These are phyloP conservation scores for Drosophila infuscata DNA, from an alignment of 2,888 invertebrate genomes.

Conservation along the genomic window DNA sequence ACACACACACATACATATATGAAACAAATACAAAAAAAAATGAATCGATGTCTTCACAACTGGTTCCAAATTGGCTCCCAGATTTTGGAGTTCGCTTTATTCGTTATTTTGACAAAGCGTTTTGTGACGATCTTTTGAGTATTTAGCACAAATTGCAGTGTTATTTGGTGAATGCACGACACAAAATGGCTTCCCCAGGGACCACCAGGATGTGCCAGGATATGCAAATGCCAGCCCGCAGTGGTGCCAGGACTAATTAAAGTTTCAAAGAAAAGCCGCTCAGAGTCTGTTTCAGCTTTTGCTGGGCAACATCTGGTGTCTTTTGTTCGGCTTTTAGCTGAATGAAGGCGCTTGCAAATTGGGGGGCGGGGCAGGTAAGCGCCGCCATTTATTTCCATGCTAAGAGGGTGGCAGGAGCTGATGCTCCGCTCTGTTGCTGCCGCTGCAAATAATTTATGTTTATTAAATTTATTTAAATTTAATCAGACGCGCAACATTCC, in stretches of 20 bases:
- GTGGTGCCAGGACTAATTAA: constrained; percentile 72
- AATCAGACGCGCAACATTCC: constrained; percentile 76
- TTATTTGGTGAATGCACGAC: constrained; percentile 45
- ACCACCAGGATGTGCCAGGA: constrained; percentile 25
- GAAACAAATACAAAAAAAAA: constrained; percentile 26
- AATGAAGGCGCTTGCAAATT: not conserved
- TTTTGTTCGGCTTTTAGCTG: constrained; percentile 74
- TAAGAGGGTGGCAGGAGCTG: constrained; percentile 50
- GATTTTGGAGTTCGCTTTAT: not conserved
- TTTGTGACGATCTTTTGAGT: constrained; percentile 55
- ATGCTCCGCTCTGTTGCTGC: constrained; percentile 30
- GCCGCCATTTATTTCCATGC: constrained; percentile 62
- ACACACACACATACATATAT: constrained; percentile 12
- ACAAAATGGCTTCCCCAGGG: constrained; percentile 64
- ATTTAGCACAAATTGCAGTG: constrained; percentile 75
- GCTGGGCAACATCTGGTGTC: constrained; percentile 72
- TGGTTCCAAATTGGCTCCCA: constrained; percentile 48
- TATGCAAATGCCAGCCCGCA: constrained; percentile 71
- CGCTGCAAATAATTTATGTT: constrained; percentile 84
- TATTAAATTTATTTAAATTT: constrained; percentile 85
- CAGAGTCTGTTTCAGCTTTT: constrained; percentile 37
- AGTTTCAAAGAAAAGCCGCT: constrained; percentile 74
- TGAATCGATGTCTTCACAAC: constrained; percentile 55
- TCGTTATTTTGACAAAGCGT: constrained; percentile 34
- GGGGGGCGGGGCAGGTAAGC: constrained; percentile 64